Evolutionary conservation across 2,888 invertebrate genomes (phyloP).

Genomic region (Tricholauxania praeusta): DNA sequence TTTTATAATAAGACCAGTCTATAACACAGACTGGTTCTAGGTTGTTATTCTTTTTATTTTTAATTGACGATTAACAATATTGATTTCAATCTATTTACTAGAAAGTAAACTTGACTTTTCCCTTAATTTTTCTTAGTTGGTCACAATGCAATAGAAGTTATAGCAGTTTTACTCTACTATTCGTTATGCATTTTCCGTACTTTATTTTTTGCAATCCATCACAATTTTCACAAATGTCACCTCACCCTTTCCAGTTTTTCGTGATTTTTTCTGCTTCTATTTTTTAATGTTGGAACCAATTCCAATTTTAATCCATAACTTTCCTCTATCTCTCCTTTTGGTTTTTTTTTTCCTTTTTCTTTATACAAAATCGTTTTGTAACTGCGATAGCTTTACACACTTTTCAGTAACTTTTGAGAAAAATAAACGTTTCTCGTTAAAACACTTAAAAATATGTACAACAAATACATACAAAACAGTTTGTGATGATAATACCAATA

Average conservation of each 20-base stretch:
- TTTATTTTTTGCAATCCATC: constrained; percentile 20
- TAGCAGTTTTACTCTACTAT: not conserved
- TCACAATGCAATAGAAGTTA: not conserved
- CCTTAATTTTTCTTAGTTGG: not conserved
- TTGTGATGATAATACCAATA: constrained; percentile 61
- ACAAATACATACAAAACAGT: constrained; percentile 52
- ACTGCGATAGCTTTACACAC: constrained; percentile 58
- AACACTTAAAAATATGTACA: constrained; percentile 52
- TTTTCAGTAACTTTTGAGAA: constrained; percentile 62
- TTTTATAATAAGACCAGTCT: too few relatives aligned
- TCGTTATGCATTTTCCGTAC: not conserved
- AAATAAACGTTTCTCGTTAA: constrained; percentile 63
- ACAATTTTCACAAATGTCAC: not conserved
- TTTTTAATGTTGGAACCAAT: not conserved
- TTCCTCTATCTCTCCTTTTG: constrained; percentile 20
- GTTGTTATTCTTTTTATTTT: not conserved
- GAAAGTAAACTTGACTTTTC: not conserved
- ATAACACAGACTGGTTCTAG: too few relatives aligned
- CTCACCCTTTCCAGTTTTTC: not conserved
- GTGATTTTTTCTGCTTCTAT: constrained; percentile 3
- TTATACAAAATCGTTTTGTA: constrained; percentile 14
- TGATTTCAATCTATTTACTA: not conserved
- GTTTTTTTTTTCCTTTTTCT: constrained; percentile 32
- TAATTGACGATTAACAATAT: not conserved
- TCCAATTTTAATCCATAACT: constrained; percentile 24